Evolutionary conservation across 1,140 invertebrate genomes (phyloP).

Genomic region (Ceratosolen fusciceps): DNA sequence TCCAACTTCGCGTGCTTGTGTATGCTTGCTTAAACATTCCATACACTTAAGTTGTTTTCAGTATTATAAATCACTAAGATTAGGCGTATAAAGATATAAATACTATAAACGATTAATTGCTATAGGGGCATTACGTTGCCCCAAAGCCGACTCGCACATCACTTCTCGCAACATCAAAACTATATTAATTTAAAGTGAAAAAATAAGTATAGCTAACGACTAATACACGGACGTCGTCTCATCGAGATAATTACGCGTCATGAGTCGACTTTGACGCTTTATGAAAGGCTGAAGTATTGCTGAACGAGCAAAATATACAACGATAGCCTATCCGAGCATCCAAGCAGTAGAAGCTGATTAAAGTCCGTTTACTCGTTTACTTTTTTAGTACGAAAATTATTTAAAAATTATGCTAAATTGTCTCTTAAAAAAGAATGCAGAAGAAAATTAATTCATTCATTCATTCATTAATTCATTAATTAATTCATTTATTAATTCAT

Average conservation of each 20-base stretch:
- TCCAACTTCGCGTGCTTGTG: neutral
- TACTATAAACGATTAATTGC: conserved; percentile 56
- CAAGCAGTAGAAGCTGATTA: conserved; percentile 56
- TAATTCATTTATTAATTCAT: conserved; percentile 36
- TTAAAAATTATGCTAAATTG: neutral
- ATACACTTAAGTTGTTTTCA: conserved; percentile 46
- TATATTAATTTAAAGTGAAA: neutral
- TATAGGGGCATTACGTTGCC: conserved; percentile 40
- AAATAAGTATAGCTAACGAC: conserved; percentile 15
- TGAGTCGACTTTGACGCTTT: conserved; percentile 19
- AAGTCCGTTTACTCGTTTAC: neutral
- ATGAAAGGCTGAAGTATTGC: conserved; percentile 47
- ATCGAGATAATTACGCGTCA: neutral
- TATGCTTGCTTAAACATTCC: conserved; percentile 50
- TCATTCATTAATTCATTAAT: neutral
- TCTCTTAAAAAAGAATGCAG: conserved; percentile 3
- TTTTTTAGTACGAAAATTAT: conserved; percentile 29
- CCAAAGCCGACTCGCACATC: conserved; percentile 22
- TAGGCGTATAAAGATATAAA: conserved; percentile 59
- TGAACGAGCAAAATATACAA: conserved; percentile 46
- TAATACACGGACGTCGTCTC: neutral
- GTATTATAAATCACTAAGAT: conserved; percentile 49
- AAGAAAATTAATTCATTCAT: no score
- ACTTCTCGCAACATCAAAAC: neutral
- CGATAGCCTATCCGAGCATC: conserved; percentile 56